Conservation (phyloP, 2,797 vertebrate genomes). For the Myotis daubentonii region DNA sequence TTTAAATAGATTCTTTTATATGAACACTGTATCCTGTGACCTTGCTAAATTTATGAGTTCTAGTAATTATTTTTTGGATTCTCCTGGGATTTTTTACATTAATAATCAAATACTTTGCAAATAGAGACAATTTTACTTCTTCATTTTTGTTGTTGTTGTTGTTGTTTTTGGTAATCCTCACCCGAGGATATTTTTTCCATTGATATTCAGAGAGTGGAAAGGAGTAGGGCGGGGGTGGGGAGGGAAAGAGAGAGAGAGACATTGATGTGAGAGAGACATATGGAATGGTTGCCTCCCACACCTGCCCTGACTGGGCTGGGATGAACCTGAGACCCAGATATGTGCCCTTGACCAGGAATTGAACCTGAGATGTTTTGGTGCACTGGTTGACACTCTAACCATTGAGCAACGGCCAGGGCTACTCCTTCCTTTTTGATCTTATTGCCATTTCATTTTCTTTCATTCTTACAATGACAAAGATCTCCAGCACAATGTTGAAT, state of each 20-base stretch:
- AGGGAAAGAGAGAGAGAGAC: too few relatives aligned
- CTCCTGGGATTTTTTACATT: background rate
- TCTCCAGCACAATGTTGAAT: background rate
- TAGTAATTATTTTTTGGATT: constrained; percentile 25
- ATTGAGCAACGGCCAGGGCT: background rate
- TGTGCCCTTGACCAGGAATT: too few relatives aligned
- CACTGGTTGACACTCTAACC: too few relatives aligned
- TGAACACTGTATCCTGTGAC: background rate
- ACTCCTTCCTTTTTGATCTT: background rate
- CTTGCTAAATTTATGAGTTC: background rate
- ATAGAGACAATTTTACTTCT: background rate
- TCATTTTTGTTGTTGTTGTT: background rate
- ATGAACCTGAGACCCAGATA: too few relatives aligned
- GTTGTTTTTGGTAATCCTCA: too few relatives aligned
- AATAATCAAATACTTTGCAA: constrained; percentile 11
- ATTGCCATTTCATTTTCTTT: background rate
- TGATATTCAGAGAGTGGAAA: too few relatives aligned
- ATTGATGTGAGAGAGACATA: too few relatives aligned
- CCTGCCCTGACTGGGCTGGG: too few relatives aligned
- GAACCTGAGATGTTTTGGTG: too few relatives aligned
- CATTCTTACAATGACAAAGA: background rate
- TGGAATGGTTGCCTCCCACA: too few relatives aligned
- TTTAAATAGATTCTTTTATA: background rate
- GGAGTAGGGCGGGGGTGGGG: too few relatives aligned
- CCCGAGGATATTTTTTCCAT: too few relatives aligned